Evolutionary conservation across 2,888 invertebrate species (phyloP), one percentile per base, ranked within the genome.

Genomic region (Cryptosula pallasiana): DNA sequence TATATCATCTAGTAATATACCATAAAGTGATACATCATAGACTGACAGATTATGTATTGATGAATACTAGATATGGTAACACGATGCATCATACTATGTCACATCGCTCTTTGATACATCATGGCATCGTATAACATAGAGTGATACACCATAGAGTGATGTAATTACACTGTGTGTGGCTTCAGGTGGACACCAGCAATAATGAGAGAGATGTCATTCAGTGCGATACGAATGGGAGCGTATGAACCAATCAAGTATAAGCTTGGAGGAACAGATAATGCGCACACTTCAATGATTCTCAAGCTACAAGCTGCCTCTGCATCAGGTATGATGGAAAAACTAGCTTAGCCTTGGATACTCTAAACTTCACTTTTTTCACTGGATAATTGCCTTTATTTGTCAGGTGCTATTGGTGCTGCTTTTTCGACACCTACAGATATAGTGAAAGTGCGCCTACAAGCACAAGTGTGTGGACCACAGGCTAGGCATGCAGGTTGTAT

Each of bases 381-480:
- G n/a, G n/a, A n/a, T n/a, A n/a, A n/a, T n/a, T n/a, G n/a, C n/a
- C n/a, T n/a, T n/a, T n/a, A n/a, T n/a, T 45, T 9, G 13, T 16
- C 32, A 63, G 63, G 63, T 13, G 63, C 63, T 32, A 63, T 63
- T 25, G 63, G 63, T 5, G 63, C 63, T 32, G 63, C 27, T 2
- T 13, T 25, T 13, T 27, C 63, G 55, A 80, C 79, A 9, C 81
- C 81, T 0, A 79, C 80, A 32, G 81, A 81, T 74, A 74, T 81
- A 25, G 78, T 81, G 0, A 81, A 81, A 72, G 79, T 81, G 1
- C 71, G 81, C 25, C 75, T 80, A 76, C 81, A 81, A 73, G 81
- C 79, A 16, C 73, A 78, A 69, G 75, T 78, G 1, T 36, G 35
- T 1, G 36, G 35, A 1, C 73, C 76, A 63, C 54, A 71, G 5